Percentiles rank a stretch among this genome's conserved stretches.
Conservation (phyloP, 2,888 invertebrate species). For the Rhagium mordax region DNA sequence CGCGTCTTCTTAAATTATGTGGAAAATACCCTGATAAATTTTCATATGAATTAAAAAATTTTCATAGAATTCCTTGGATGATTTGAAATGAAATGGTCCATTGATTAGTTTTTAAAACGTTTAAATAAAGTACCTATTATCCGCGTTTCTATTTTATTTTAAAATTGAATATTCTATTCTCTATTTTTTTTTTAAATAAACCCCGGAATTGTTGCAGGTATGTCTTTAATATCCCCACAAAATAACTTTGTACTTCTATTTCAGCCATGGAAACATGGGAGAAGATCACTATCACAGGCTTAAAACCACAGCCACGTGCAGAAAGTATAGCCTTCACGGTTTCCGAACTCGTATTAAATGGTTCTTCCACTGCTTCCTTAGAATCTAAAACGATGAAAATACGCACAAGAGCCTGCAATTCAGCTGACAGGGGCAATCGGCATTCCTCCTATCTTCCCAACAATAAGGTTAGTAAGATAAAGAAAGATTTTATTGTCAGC, state of each 20-base stretch:
- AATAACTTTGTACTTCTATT: conserved; percentile 45
- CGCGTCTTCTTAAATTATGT: too few relatives aligned
- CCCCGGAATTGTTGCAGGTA: too few relatives aligned
- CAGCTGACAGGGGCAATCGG: conserved; percentile 66
- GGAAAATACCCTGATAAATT: too few relatives aligned
- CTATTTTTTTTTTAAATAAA: too few relatives aligned
- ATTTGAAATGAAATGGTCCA: too few relatives aligned
- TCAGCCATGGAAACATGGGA: conserved; percentile 85
- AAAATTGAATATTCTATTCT: too few relatives aligned
- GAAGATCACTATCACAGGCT: conserved; percentile 75
- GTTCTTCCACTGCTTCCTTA: conserved; percentile 55
- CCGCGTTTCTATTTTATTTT: too few relatives aligned
- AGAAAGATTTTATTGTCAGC: not conserved
- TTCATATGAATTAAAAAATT: too few relatives aligned
- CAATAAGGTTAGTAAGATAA: conserved; percentile 55
- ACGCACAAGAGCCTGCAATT: conserved; percentile 64
- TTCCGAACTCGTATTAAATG: conserved; percentile 72
- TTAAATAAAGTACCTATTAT: too few relatives aligned
- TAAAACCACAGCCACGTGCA: conserved; percentile 79
- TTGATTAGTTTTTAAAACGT: too few relatives aligned
- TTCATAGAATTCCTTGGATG: too few relatives aligned
- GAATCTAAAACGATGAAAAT: conserved; percentile 60
- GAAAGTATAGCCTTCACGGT: conserved; percentile 80
- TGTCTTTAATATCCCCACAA: too few relatives aligned
- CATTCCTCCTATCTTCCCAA: conserved; percentile 69